Base-by-base conservation (phyloP, 2,888 invertebrate genomes). In the Myathropa florea region DNA sequence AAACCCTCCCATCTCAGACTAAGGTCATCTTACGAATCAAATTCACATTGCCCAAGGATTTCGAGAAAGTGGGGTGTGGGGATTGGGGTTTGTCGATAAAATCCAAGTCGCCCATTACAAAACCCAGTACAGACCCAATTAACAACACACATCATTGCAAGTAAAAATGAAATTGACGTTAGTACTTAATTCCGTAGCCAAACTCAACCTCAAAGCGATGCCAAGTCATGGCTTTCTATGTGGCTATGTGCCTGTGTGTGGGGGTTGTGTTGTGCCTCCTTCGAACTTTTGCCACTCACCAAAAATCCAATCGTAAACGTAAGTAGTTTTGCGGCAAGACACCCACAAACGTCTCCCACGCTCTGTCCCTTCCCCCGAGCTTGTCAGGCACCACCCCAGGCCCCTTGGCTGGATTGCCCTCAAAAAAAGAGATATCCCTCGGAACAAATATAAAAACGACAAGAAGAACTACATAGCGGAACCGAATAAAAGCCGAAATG, bases 101-200 rank as follows among this genome's bases (percentile, higher is more conserved):
- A 46, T 46, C 46, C 18, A 46, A 46, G 46, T 7, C 18, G 46
- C 46, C 46, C 46, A 46, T 46, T 46, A 18, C 46, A 46, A n/a
- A 46, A 36, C 23, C 61, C 53, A 36, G 33, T 57, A 39, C 39
- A 39, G 39, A 65, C 28, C 73, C 59, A 82, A 73, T 85, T 70
- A 78, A 65, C 72, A 77, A 63, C 61, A 81, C 59, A 85, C 81
- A 77, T 76, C 46, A 81, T 77, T 68, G 64, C 77, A 68, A 73
- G 30, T 28, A 61, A 73, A 46, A 85, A 68, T 81, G 72, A 77
- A 85, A 72, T 85, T 57, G 72, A 77, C 72, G 57, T 85, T 82
- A 77, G 77, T 85, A 78, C 85, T 83, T 82, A 86, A 86, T 75
- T 86, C 77, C 23, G 53, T 53, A 85, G 85, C 85, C 86, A 83